Conservation (phyloP, 1,140 invertebrate species). For the Eulimnadia texana region DNA sequence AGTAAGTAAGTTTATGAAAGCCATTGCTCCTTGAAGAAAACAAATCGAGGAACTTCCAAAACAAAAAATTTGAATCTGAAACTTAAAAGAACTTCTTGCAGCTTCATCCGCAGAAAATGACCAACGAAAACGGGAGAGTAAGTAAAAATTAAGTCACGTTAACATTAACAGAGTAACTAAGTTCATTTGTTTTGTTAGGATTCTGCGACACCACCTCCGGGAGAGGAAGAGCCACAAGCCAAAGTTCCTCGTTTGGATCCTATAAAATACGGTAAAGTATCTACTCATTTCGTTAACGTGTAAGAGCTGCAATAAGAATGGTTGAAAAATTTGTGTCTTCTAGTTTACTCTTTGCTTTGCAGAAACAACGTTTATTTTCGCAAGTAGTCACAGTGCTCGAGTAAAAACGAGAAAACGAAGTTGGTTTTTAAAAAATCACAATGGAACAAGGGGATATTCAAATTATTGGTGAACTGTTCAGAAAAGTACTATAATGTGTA, state of each 20-base stretch:
- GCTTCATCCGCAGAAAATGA: slow-evolving; percentile 2
- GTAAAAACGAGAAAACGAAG: too few relatives aligned
- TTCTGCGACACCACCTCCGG: neutral
- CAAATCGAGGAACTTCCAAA: neutral
- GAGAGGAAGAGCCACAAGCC: neutral
- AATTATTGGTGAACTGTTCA: neutral
- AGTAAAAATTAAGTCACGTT: neutral
- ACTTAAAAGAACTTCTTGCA: neutral
- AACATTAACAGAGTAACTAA: neutral
- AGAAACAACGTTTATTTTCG: neutral
- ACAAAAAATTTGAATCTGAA: neutral
- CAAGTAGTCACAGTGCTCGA: too few relatives aligned
- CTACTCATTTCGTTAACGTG: neutral
- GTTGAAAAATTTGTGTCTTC: neutral
- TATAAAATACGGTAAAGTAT: neutral
- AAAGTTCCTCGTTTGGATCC: neutral
- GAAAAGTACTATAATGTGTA: slow-evolving; percentile 2
- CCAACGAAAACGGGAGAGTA: slow-evolving; percentile 8
- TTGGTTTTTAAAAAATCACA: neutral
- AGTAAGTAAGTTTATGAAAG: too few relatives aligned
- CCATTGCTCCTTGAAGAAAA: too few relatives aligned
- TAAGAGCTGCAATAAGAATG: neutral
- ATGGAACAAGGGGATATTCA: neutral
- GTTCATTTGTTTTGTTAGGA: neutral
- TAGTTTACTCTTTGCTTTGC: neutral